Percentiles rank a stretch among this genome's conserved stretches.
These are phyloP conservation scores for Priocnemis perturbator DNA, from an alignment of 2,888 invertebrate species.

Conservation along the genomic window DNA sequence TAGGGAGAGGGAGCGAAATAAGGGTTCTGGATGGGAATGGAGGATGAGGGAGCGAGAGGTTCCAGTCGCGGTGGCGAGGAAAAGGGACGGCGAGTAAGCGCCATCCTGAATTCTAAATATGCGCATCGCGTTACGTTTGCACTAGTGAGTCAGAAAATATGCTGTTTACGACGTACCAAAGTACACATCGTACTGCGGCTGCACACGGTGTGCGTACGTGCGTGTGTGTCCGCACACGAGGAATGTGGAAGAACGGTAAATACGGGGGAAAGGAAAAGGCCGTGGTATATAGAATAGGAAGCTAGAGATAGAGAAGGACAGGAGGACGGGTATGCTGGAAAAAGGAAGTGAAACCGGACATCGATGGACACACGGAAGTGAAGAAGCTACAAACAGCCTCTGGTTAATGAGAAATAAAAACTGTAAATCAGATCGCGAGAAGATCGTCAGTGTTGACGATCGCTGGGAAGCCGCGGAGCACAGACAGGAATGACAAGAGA, in stretches of 20 bases:
- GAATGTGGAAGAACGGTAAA: neutral
- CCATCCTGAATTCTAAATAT: slow-evolving; percentile 61
- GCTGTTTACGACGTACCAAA: slow-evolving; percentile 56
- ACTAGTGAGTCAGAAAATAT: slow-evolving; percentile 67
- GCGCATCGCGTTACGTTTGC: slow-evolving; percentile 62
- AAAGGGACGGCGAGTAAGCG: slow-evolving; percentile 14
- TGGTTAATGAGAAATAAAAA: too few species aligned
- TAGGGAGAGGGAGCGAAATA: neutral
- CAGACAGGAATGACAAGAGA: too few species aligned
- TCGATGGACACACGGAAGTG: neutral
- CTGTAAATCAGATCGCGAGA: too few species aligned
- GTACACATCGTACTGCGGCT: slow-evolving; percentile 22
- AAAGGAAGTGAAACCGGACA: neutral
- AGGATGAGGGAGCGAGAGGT: too few species aligned
- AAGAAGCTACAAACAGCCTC: too few species aligned
- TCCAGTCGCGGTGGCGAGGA: slow-evolving; percentile 10
- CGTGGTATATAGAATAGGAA: neutral
- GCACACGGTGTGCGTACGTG: slow-evolving; percentile 20
- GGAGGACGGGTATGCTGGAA: neutral
- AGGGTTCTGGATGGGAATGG: neutral
- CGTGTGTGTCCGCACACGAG: slow-evolving; percentile 17
- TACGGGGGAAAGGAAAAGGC: neutral
- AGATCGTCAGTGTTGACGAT: too few species aligned
- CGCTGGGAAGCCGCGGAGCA: too few species aligned
- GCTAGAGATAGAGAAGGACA: neutral